Percentiles rank a stretch among this genome's conserved stretches.
Conservation (phyloP, 35 echinoderm and acorn worm genomes). For the Nesometra sesokonis region DNA sequence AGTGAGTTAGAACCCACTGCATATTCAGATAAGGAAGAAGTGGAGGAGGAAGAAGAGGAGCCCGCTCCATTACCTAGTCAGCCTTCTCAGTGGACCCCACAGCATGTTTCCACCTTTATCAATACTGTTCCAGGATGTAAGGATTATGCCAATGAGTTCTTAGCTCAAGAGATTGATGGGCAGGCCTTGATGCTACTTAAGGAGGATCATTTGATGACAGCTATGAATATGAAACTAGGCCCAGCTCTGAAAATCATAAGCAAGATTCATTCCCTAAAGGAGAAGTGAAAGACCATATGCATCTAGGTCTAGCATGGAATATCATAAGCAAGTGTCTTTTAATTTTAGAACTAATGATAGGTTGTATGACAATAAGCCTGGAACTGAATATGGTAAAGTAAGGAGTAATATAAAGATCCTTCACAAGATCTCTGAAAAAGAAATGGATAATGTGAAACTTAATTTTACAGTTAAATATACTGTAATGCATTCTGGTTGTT, state of each 20-base stretch:
- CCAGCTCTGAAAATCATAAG: constrained; percentile 89
- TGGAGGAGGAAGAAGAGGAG: constrained; percentile 46
- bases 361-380: too few species aligned
- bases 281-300: constrained; percentile 24
- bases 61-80: constrained; percentile 28
- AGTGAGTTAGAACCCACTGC: constrained; percentile 12
- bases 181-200: constrained; percentile 90
- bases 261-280: constrained; percentile 72
- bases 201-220: constrained; percentile 95
- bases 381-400: too few species aligned
- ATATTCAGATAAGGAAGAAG: constrained; percentile 56
- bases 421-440: too few species aligned
- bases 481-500: too few species aligned
- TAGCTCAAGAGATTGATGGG: constrained; percentile 89
- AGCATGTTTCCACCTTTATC: constrained; percentile 75
- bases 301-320: too few species aligned
- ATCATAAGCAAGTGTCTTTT: too few species aligned
- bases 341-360: too few species aligned
- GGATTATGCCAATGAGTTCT: constrained; percentile 88
- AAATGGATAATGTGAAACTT: too few species aligned
- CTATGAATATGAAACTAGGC: constrained; percentile 97
- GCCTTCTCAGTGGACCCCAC: constrained; percentile 65
- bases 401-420: too few species aligned
- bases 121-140: constrained; percentile 64
- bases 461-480: too few species aligned